These are phyloP conservation scores for Rhodeus uyekii DNA, from an alignment of 2,797 vertebrate species.

Conservation along the genomic window DNA sequence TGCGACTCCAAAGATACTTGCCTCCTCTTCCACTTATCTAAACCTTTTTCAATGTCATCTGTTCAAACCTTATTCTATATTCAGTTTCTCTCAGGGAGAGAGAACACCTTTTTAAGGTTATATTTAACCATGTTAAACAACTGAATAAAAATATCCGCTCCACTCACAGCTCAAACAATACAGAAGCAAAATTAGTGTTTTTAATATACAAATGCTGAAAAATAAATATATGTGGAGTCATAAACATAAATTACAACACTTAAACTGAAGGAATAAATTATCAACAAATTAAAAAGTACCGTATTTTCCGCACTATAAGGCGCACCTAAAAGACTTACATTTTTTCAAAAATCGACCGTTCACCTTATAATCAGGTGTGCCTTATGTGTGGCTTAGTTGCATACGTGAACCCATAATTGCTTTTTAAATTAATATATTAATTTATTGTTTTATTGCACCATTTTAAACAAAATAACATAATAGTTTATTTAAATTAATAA, in stretches of 20 bases:
- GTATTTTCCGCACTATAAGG: no score
- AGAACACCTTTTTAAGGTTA: neutral
- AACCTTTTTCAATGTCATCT: neutral
- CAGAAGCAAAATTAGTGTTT: no score
- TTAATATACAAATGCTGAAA: no score
- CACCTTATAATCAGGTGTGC: no score
- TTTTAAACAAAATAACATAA: neutral
- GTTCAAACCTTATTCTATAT: neutral
- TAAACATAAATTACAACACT: neutral
- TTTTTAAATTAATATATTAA: no score
- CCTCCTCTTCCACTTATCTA: neutral
- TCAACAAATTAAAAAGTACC: neutral
- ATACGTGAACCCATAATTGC: no score
- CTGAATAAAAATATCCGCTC: neutral
- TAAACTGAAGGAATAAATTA: neutral
- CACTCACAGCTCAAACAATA: no score
- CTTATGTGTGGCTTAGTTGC: no score
- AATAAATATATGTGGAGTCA: no score
- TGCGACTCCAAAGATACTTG: neutral
- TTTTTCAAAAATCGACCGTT: no score
- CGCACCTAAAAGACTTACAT: no score
- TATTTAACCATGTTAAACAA: neutral
- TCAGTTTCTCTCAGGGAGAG: neutral
- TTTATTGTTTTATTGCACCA: no score
- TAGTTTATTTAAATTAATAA: neutral